Percentiles rank a stretch among this genome's conserved stretches.
Evolutionary conservation across 2,113 vertebrate species (phyloP).

Genomic region (Synchiropus splendidus): DNA sequence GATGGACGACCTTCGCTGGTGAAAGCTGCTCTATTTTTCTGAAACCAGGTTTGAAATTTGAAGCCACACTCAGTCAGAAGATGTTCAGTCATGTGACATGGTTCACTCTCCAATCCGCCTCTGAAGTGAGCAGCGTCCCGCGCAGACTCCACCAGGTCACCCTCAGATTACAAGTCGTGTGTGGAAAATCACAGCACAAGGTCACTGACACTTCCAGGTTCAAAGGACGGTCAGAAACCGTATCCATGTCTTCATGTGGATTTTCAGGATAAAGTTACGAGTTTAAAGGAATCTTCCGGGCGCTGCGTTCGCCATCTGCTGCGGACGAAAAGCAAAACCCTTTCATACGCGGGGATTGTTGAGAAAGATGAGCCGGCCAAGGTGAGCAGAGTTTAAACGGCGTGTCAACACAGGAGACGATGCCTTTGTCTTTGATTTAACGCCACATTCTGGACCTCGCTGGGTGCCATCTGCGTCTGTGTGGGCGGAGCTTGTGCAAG

Average conservation of each 20-base stretch:
- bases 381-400: slow-evolving; percentile 1
- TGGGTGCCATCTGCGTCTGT: neutral
- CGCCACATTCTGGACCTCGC: neutral
- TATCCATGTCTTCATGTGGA: slow-evolving; percentile 14
- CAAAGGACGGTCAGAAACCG: slow-evolving; percentile 25
- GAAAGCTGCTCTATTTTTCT: too few species aligned
- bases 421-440: too few species aligned
- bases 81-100: too few species aligned
- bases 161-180: slow-evolving; percentile 9
- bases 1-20: too few species aligned
- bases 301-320: slow-evolving; percentile 41
- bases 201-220: slow-evolving; percentile 26
- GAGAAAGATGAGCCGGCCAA: slow-evolving; percentile 22
- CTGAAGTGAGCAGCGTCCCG: too few species aligned
- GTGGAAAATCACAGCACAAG: slow-evolving; percentile 3
- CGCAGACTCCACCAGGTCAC: too few species aligned
- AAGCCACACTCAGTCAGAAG: too few species aligned
- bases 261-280: slow-evolving; percentile 37
- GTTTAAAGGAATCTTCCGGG: slow-evolving; percentile 39
- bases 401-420: too few species aligned
- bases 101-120: too few species aligned
- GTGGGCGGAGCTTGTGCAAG: too few species aligned
- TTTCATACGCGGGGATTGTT: slow-evolving; percentile 4
- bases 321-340: slow-evolving; percentile 26
- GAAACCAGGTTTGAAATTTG: too few species aligned